Evolutionary conservation across 2,888 invertebrate genomes (phyloP), one percentile per base, ranked within the genome.

Genomic region (Epiblema foenella): DNA sequence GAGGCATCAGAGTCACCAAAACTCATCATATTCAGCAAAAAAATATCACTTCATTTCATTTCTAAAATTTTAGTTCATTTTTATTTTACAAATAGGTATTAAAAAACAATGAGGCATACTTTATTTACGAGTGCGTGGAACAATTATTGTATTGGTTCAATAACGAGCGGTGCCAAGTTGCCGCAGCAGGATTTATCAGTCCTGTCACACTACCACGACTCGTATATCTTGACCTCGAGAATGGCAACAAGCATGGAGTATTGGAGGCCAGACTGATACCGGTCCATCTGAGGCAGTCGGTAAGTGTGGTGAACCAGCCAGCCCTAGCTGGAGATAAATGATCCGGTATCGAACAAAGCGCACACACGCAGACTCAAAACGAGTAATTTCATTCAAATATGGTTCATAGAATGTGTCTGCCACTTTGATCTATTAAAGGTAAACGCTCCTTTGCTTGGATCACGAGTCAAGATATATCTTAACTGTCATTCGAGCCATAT

Each of bases 61-160:
- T n/a, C n/a, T n/a, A n/a, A n/a, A n/a, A n/a, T n/a, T n/a, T n/a
- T n/a, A n/a, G n/a, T n/a, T n/a, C n/a, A n/a, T n/a, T n/a, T n/a
- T n/a, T n/a, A n/a, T n/a, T n/a, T n/a, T n/a, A n/a, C n/a, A n/a
- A n/a, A n/a, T n/a, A n/a, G n/a, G n/a, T n/a, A n/a, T n/a, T n/a
- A 46, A 46, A 37, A 57, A 15, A 17, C 37, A 37, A 37, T 57
- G 33, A 57, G 37, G 33, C 1, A 9, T 4, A 15, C 20, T 42
- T 46, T 59, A 59, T 59, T 59, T 42, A 42, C 15, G 57, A 57
- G 57, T 54, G 24, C 29, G 29, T 15, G 29, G 57, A 10, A 33
- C 11, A 33, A 57, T 37, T 15, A 57, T 57, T 33, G 33, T 5
- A 33, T 54, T 17, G n/a, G 57, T n/a, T 33, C 15, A 42, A 42